phyloP scores from a whole-genome alignment of 1,140 invertebrate genomes.

The Aphis gossypii region DNA sequence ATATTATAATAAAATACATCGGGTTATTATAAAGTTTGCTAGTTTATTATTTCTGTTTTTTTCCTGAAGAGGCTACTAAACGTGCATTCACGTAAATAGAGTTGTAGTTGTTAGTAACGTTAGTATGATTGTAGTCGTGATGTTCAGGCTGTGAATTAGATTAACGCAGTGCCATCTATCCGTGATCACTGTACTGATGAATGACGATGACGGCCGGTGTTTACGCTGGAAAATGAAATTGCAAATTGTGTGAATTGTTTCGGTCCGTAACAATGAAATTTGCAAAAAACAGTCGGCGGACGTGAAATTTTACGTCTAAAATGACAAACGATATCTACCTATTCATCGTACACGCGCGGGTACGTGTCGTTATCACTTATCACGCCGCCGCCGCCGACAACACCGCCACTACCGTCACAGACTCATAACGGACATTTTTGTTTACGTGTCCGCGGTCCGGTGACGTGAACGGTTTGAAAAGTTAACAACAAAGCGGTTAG shows the following conservation, averaged over 20 bases:
- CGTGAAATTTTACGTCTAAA: not conserved
- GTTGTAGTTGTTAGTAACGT: not conserved
- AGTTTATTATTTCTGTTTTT: not conserved
- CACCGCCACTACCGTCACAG: not conserved
- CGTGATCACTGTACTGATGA: not conserved
- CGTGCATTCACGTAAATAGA: not conserved
- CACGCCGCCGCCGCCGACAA: not conserved
- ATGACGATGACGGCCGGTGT: too few species aligned
- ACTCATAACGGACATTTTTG: conserved; percentile 51
- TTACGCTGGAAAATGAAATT: not conserved
- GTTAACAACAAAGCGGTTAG: conserved; percentile 56
- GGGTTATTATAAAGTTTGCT: not conserved
- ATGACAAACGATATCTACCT: not conserved
- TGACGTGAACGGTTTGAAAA: conserved; percentile 55
- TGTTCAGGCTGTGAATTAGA: too few species aligned
- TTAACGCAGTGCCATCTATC: not conserved
- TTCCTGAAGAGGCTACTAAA: not conserved
- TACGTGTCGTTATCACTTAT: not conserved
- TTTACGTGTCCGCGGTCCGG: conserved; percentile 54
- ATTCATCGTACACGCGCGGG: not conserved
- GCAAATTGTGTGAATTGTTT: not conserved
- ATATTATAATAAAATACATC: too few species aligned
- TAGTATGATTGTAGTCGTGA: too few species aligned
- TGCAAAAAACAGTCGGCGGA: not conserved
- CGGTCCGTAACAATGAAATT: not conserved